Evolutionary conservation across 64 coral and sea anemone genomes (phyloP).

Genomic region (Porites australiensis): DNA sequence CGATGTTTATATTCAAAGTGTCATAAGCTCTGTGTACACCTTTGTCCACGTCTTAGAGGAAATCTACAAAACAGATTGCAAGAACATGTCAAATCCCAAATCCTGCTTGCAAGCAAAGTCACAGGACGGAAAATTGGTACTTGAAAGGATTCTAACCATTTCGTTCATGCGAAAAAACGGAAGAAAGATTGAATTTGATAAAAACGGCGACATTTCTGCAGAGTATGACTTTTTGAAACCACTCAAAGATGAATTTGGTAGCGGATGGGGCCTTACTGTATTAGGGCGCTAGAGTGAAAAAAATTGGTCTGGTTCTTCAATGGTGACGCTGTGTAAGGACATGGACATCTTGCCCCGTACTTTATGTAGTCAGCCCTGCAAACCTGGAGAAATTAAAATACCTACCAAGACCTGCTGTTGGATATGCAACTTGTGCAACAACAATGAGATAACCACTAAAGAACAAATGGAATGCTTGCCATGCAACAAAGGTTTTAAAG

Average conservation of each 20-base stretch:
- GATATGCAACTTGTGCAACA: neutral
- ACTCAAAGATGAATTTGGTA: neutral
- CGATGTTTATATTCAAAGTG: conserved; percentile 18
- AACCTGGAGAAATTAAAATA: neutral
- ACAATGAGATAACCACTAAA: neutral
- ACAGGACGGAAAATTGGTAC: neutral
- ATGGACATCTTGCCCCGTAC: neutral
- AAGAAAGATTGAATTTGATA: conserved; percentile 22
- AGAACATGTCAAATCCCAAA: neutral
- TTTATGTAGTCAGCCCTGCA: neutral
- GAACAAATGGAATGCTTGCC: neutral
- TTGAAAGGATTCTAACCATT: neutral
- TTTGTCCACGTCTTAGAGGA: conserved; percentile 28
- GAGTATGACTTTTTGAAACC: conserved; percentile 21
- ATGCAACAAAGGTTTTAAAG: neutral
- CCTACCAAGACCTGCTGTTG: neutral
- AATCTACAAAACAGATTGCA: conserved; percentile 3
- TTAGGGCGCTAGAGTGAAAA: neutral
- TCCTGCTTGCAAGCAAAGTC: conserved; percentile 3
- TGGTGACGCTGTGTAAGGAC: neutral
- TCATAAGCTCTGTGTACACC: conserved; percentile 20
- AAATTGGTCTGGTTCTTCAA: neutral
- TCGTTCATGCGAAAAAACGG: neutral
- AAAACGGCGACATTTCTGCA: conserved; percentile 38
- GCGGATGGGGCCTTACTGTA: neutral